phyloP scores from a whole-genome alignment of 2,113 vertebrate genomes.

The Hippocampus zosterae region DNA sequence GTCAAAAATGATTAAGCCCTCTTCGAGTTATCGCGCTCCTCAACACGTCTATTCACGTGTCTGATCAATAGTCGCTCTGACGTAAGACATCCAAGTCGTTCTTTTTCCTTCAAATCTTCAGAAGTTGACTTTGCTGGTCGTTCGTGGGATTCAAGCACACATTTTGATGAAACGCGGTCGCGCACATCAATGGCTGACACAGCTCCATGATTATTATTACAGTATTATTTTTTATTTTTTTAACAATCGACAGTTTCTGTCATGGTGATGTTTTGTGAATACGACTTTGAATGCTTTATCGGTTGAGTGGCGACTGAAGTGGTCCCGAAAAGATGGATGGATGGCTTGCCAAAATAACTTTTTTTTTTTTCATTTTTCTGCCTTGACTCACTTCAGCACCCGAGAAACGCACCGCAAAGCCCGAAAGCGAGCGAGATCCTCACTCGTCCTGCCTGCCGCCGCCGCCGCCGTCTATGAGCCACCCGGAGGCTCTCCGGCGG shows the following conservation, averaged over 20 bases:
- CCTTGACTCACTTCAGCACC: conserved; percentile 36
- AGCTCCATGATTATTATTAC: not conserved
- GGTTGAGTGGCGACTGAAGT: too few relatives aligned
- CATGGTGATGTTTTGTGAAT: not conserved
- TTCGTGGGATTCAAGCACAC: not conserved
- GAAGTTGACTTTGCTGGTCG: not conserved
- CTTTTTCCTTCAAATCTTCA: not conserved
- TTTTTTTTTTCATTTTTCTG: not conserved
- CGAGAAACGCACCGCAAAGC: conserved; percentile 26
- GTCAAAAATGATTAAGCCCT: conserved; percentile 52
- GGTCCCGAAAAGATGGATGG: not conserved
- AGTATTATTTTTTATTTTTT: not conserved
- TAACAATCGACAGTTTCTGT: not conserved
- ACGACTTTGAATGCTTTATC: too few relatives aligned
- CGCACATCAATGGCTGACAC: not conserved
- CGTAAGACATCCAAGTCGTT: not conserved
- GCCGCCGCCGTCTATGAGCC: conserved; percentile 50
- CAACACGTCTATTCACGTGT: not conserved
- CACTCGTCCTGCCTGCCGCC: conserved; percentile 17
- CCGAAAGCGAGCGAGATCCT: conserved; percentile 25
- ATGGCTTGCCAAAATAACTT: not conserved
- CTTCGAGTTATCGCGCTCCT: conserved; percentile 11
- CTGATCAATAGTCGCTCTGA: not conserved
- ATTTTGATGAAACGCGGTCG: not conserved
- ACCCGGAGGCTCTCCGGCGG: conserved; percentile 37